Percentiles rank a stretch among this genome's conserved stretches.
Evolutionary conservation across 1,140 invertebrate species (phyloP).

Genomic region (Zaprionus davidi): DNA sequence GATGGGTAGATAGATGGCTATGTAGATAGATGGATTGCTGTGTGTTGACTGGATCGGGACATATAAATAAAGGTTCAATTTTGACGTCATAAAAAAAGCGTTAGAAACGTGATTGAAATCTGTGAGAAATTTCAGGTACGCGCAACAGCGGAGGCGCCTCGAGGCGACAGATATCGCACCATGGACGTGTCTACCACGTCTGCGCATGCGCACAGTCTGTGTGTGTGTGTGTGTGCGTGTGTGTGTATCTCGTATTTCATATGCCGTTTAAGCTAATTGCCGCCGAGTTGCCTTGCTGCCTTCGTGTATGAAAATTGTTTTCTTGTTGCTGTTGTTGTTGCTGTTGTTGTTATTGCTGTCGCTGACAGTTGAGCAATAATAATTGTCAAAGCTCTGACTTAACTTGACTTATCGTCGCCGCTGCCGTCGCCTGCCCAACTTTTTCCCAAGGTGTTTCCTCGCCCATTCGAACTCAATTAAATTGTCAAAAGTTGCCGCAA

Average conservation of each 20-base stretch:
- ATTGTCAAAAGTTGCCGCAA: slow-evolving; percentile 66
- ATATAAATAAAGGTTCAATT: slow-evolving; percentile 78
- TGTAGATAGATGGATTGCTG: slow-evolving; percentile 31
- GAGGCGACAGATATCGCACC: slow-evolving; percentile 71
- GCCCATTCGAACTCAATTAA: slow-evolving; percentile 60
- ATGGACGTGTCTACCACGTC: slow-evolving; percentile 62
- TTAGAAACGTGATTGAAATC: slow-evolving; percentile 79
- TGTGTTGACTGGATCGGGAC: slow-evolving; percentile 27
- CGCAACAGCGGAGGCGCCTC: slow-evolving; percentile 54
- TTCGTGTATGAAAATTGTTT: slow-evolving; percentile 31
- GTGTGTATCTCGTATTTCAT: slow-evolving; percentile 45
- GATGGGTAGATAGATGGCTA: slow-evolving; percentile 33
- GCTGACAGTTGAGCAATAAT: slow-evolving; percentile 76
- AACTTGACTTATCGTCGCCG: slow-evolving; percentile 65
- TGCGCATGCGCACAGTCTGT: slow-evolving; percentile 54
- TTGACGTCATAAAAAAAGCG: slow-evolving; percentile 77
- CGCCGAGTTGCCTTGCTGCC: slow-evolving; percentile 18
- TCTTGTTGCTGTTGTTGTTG: neutral
- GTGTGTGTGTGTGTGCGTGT: neutral
- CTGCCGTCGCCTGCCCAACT: neutral
- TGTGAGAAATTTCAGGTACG: slow-evolving; percentile 52
- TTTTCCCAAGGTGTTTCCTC: slow-evolving; percentile 45
- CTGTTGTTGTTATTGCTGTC: slow-evolving; percentile 20
- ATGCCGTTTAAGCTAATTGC: slow-evolving; percentile 51
- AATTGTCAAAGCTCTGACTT: slow-evolving; percentile 77